A percentile compares a stretch with the other conserved stretches of the same genome.
Evolutionary conservation across 2,797 vertebrate genomes (phyloP).

Genomic region (Sebastes vulpes): DNA sequence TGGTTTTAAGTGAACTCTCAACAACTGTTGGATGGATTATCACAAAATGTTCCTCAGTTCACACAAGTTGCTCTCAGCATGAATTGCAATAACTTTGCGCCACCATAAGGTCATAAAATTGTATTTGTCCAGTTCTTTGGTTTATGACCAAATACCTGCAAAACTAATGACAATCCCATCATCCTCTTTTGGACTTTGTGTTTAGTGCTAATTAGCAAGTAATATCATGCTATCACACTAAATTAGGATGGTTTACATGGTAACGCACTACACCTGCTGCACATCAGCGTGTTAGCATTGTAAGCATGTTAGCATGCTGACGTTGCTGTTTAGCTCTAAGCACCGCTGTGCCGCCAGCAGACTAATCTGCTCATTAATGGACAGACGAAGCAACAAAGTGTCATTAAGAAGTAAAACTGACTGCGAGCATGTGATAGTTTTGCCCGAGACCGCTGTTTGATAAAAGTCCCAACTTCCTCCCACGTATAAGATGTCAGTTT

Average conservation of each 20-base stretch:
- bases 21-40: not conserved
- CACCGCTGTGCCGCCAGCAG: not conserved
- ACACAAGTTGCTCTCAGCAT: not conserved
- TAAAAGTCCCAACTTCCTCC: not conserved
- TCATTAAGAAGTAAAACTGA: not conserved
- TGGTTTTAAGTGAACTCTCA: not conserved
- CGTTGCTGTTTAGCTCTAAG: not conserved
- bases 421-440: not conserved
- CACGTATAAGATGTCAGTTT: not conserved
- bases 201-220: not conserved
- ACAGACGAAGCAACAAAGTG: not conserved
- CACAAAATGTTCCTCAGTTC: not conserved
- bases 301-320: conserved; percentile 4
- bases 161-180: not conserved
- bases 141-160: not conserved
- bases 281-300: not conserved
- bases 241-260: not conserved
- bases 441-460: not conserved
- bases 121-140: not conserved
- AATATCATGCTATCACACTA: not conserved
- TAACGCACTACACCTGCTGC: not conserved
- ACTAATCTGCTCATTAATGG: not conserved
- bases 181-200: not conserved
- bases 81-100: not conserved
- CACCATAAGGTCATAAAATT: not conserved